Percentiles rank a stretch among this genome's conserved stretches.
These are phyloP conservation scores for Lepidocyrtinus sp. DNA, from an alignment of 2,888 invertebrate species.

Conservation along the genomic window DNA sequence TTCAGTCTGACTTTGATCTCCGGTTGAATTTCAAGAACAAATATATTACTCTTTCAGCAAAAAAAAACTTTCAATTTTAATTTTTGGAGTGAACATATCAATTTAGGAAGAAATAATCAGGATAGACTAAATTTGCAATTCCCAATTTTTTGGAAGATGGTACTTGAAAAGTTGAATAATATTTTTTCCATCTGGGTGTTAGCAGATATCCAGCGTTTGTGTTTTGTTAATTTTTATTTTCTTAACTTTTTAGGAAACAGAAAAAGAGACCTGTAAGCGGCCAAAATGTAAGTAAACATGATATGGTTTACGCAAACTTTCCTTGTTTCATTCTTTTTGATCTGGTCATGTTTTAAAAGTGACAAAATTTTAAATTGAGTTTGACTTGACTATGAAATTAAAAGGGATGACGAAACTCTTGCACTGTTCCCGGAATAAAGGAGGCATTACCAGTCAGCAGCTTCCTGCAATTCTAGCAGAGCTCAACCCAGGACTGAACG, in stretches of 20 bases:
- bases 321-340: neutral
- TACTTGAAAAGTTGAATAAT: neutral
- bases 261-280: conserved; percentile 45
- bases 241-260: conserved; percentile 37
- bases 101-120: neutral
- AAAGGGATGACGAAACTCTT: conserved; percentile 52
- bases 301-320: too few species aligned
- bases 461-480: conserved; percentile 38
- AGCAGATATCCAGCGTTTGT: too few species aligned
- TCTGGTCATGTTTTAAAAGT: neutral
- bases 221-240: too few species aligned
- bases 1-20: neutral
- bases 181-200: neutral
- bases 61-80: too few species aligned
- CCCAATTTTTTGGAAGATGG: neutral
- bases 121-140: neutral
- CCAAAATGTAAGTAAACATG: conserved; percentile 57
- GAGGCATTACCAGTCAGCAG: conserved; percentile 38
- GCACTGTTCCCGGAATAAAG: conserved; percentile 32
- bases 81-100: too few species aligned
- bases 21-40: conserved; percentile 17
- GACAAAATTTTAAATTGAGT: neutral
- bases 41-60: neutral
- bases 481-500: conserved; percentile 33
- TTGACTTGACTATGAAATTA: neutral